phyloP scores from a whole-genome alignment of 2,888 invertebrate species.

The Spisula subtruncata region DNA sequence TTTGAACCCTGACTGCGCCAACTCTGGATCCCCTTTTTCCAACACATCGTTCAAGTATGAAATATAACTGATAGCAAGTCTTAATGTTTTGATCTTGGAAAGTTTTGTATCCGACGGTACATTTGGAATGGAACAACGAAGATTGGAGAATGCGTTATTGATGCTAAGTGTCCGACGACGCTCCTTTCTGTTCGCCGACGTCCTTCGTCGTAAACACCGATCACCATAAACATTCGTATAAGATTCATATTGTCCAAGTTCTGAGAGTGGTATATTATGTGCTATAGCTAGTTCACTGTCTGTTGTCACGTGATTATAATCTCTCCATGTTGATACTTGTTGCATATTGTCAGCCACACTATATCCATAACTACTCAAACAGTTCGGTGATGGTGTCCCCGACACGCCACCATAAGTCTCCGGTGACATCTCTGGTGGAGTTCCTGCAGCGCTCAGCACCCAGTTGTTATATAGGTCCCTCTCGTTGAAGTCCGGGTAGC shows the following conservation, averaged over 20 bases:
- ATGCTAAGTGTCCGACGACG: slow-evolving; percentile 96
- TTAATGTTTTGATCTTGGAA: slow-evolving; percentile 97
- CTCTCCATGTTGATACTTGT: slow-evolving; percentile 47
- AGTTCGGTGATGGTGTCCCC: slow-evolving; percentile 63
- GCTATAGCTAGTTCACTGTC: slow-evolving; percentile 44
- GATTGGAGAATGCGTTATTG: slow-evolving; percentile 97
- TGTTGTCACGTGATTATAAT: slow-evolving; percentile 38
- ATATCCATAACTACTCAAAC: slow-evolving; percentile 27
- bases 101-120: slow-evolving; percentile 98
- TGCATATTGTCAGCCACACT: slow-evolving; percentile 56
- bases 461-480: slow-evolving; percentile 82
- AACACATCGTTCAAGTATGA: slow-evolving; percentile 96
- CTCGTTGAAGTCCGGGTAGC: slow-evolving; percentile 76
- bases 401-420: slow-evolving; percentile 74
- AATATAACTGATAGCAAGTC: slow-evolving; percentile 92
- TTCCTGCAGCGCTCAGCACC: slow-evolving; percentile 75
- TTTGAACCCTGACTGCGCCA: slow-evolving; percentile 91
- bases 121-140: slow-evolving; percentile 97
- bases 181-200: slow-evolving; percentile 97
- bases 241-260: slow-evolving; percentile 66
- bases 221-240: slow-evolving; percentile 77
- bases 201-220: slow-evolving; percentile 81
- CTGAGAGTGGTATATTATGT: slow-evolving; percentile 51
- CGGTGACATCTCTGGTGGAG: slow-evolving; percentile 77
- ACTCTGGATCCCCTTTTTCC: slow-evolving; percentile 93